These are phyloP conservation scores for Lethenteron camtschaticum DNA, from an alignment of 2,113 vertebrate genomes.

Conservation along the genomic window DNA sequence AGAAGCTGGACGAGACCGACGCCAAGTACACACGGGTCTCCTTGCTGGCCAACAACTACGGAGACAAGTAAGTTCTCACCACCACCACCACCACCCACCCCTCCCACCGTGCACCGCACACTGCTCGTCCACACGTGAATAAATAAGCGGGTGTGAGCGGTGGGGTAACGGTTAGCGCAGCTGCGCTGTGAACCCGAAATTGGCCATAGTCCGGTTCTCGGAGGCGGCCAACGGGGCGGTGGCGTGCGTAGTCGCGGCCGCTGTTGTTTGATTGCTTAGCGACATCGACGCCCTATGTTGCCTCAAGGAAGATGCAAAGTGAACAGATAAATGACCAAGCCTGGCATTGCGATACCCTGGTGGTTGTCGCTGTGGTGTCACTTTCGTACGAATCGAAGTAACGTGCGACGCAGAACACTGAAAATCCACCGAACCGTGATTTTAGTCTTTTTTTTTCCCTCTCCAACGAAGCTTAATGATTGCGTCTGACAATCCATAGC, in stretches of 20 bases:
- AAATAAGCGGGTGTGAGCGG: neutral
- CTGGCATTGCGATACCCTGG: too few relatives aligned
- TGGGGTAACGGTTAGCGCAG: neutral
- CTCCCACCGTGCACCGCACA: neutral
- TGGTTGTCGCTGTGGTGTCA: too few relatives aligned
- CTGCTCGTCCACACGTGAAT: neutral
- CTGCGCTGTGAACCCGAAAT: neutral
- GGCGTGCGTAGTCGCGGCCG: neutral
- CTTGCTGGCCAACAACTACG: slow-evolving; percentile 45
- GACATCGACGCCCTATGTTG: too few relatives aligned
- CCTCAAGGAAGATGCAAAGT: too few relatives aligned
- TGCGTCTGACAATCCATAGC: too few relatives aligned
- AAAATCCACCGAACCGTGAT: too few relatives aligned
- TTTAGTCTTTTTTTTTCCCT: too few relatives aligned
- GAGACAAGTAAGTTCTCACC: slow-evolving; percentile 40
- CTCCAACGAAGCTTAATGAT: too few relatives aligned
- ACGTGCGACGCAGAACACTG: too few relatives aligned
- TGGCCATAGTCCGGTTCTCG: slow-evolving; percentile 14
- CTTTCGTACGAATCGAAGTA: too few relatives aligned
- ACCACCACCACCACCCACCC: slow-evolving; percentile 17
- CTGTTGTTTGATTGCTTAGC: too few relatives aligned
- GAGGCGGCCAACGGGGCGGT: slow-evolving; percentile 18
- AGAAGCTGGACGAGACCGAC: slow-evolving; percentile 41
- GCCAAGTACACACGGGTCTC: slow-evolving; percentile 40
- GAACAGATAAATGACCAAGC: too few relatives aligned